Base-by-base conservation (phyloP, 92 coral and sea anemone species). In the Epizoanthus ramosus region DNA sequence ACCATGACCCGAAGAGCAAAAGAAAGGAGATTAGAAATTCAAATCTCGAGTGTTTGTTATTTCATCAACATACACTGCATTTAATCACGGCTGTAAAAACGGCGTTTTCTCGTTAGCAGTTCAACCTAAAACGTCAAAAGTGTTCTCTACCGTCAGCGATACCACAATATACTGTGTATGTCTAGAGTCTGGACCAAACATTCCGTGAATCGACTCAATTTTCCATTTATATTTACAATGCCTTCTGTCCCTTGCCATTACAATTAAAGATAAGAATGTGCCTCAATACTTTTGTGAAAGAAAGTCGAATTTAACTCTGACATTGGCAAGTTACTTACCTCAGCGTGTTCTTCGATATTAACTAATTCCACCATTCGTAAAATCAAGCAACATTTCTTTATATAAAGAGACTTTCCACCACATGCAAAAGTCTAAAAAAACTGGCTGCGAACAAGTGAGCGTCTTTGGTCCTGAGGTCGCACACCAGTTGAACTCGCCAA, bases 21-120 rank as follows among this genome's bases (percentile, higher is more conserved):
- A 86, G 92, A 91, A 92, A 91, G 82, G 87, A 91, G 86, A 93
- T 87, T 91, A 90, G 91, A 88, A 93, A 86, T 90, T 91, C 93
- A 92, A 91, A 93, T 91, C 87, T 72, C 31, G 33, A 57, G 61
- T 91, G 95, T 91, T 91, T 91, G 95, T 91, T 89, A 90, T 90
- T 88, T 19, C 94, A 90, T 87, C 89, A 83, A 87, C 88, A 89
- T 80, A 68, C 85, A 79, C 84, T 87, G 83, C 74, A 81, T 82
- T 68, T 88, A 91, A 86, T 88, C 91, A 80, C 82, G 68, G 71
- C n/a, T 39, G 87, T 79, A 93, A 93, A 93, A 93, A 79, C 80
- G 75, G 72, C 86, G 70, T 74, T 88, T 91, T 84, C 86, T 86
- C 47, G 61, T 60, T 60, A 74, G 39, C 60, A 14, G 17, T 23